Conservation (phyloP, 2,797 vertebrate genomes). For the Aratinga solstitialis region DNA sequence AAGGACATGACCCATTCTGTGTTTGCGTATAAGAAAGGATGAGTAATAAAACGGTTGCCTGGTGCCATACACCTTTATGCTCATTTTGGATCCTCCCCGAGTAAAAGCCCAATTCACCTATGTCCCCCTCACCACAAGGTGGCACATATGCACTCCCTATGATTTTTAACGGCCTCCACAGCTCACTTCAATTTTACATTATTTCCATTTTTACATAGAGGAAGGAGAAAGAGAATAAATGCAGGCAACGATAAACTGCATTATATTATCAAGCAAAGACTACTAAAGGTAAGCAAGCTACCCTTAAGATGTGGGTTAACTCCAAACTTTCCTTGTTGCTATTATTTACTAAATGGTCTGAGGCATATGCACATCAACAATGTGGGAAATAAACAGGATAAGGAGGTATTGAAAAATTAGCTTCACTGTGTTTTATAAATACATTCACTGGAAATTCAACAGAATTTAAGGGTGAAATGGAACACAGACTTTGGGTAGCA, state of each 20-base stretch:
- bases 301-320: neutral
- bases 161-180: neutral
- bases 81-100: neutral
- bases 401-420: neutral
- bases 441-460: neutral
- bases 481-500: neutral
- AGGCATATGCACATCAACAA: neutral
- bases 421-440: neutral
- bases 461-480: neutral
- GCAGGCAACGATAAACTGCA: neutral
- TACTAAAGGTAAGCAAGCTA: neutral
- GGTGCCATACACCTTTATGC: neutral
- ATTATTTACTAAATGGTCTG: neutral
- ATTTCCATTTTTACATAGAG: neutral
- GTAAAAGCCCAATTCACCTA: neutral
- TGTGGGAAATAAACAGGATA: neutral
- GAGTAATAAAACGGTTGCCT: neutral
- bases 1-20: neutral
- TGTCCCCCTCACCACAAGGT: constrained; percentile 29
- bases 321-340: neutral
- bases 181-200: neutral
- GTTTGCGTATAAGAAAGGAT: neutral
- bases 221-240: neutral
- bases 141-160: neutral
- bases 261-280: neutral